These are phyloP conservation scores for Aurelia aurita DNA, from an alignment of 30 jellyfish, hydroid and myxozoan genomes.

Conservation along the genomic window DNA sequence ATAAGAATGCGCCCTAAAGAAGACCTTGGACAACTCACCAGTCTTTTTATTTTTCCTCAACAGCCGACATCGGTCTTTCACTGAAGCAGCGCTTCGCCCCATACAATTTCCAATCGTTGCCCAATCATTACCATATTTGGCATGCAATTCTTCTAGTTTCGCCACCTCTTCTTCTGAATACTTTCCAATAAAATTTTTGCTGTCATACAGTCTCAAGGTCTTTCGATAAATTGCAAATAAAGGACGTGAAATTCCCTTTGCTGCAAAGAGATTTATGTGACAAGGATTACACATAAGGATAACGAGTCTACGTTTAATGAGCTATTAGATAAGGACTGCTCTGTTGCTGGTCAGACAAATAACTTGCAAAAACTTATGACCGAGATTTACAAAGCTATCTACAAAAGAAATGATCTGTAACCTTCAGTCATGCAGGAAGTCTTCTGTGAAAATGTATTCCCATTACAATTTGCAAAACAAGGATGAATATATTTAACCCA, in stretches of 20 bases:
- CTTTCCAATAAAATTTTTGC: slow-evolving; percentile 88
- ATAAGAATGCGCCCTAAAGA: too few species aligned
- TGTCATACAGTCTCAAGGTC: slow-evolving; percentile 82
- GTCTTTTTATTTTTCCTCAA: slow-evolving; percentile 70
- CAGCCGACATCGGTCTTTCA: slow-evolving; percentile 86
- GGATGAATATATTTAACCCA: too few species aligned
- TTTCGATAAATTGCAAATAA: slow-evolving; percentile 91
- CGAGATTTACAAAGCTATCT: too few species aligned
- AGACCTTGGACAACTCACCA: slow-evolving; percentile 26
- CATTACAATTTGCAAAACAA: too few species aligned
- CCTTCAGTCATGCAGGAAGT: too few species aligned
- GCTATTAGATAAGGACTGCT: too few species aligned
- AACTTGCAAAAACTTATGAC: too few species aligned
- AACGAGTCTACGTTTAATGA: too few species aligned
- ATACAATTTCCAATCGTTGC: slow-evolving; percentile 81
- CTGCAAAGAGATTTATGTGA: slow-evolving; percentile 15
- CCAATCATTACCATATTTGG: slow-evolving; percentile 81
- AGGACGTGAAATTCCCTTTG: slow-evolving; percentile 86
- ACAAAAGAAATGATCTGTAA: too few species aligned
- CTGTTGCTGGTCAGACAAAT: too few species aligned
- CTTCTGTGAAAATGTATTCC: too few species aligned
- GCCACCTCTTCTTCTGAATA: slow-evolving; percentile 85
- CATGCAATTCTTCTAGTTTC: slow-evolving; percentile 62
- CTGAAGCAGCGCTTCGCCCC: slow-evolving; percentile 97
- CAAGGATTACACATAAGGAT: too few species aligned